These are phyloP conservation scores for Saccostrea cuccullata DNA, from an alignment of 1,140 invertebrate genomes.

Conservation along the genomic window DNA sequence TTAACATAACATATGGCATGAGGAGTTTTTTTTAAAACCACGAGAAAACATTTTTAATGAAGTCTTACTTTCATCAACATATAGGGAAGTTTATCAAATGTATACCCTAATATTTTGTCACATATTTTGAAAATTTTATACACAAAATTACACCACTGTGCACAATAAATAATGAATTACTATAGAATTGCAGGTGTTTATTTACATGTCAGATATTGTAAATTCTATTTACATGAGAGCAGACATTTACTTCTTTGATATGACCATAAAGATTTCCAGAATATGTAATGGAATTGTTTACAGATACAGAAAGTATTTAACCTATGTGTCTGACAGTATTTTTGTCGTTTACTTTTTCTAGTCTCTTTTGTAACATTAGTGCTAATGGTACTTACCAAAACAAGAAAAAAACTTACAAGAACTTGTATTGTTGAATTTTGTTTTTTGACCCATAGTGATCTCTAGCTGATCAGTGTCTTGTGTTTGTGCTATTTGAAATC, in stretches of 20 bases:
- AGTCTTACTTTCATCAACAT: not conserved
- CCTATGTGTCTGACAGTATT: slow-evolving; percentile 3
- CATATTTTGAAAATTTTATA: not conserved
- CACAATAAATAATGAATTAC: not conserved
- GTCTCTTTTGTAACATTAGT: slow-evolving; percentile 21
- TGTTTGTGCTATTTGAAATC: slow-evolving; percentile 29
- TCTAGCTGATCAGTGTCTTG: slow-evolving; percentile 29
- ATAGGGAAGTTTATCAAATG: not conserved
- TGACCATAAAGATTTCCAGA: not conserved
- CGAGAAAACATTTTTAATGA: too few species aligned
- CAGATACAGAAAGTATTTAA: slow-evolving; percentile 2
- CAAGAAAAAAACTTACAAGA: slow-evolving; percentile 20
- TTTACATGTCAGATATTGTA: not conserved
- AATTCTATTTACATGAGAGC: not conserved
- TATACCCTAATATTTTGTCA: not conserved
- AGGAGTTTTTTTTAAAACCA: not conserved
- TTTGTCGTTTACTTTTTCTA: not conserved
- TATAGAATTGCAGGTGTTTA: not conserved
- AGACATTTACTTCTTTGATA: not conserved
- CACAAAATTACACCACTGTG: not conserved
- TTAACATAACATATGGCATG: not conserved
- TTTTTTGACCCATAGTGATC: slow-evolving; percentile 14
- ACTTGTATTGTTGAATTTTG: not conserved
- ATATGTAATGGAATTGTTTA: not conserved
- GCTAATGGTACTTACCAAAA: not conserved